These are phyloP conservation scores for Ursus arctos DNA, from an alignment of 2,113 vertebrate species.

Conservation along the genomic window DNA sequence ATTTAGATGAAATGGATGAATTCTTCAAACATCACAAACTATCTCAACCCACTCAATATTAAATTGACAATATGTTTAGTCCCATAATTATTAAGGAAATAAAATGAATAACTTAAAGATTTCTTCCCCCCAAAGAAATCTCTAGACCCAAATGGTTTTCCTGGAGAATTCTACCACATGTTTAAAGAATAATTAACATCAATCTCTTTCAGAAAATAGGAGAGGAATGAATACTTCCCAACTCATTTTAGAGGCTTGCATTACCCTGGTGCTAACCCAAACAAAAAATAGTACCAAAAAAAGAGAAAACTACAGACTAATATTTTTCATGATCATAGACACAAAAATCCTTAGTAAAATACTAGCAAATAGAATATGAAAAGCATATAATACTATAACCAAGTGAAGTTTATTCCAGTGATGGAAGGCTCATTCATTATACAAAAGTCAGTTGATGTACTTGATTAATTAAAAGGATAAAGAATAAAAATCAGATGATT, in stretches of 20 bases:
- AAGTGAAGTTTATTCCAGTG: background rate
- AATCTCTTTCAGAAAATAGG: background rate
- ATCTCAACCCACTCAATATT: background rate
- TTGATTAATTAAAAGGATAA: background rate
- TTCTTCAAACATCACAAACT: background rate
- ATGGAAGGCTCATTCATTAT: background rate
- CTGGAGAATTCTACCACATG: background rate
- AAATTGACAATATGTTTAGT: background rate
- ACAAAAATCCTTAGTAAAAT: background rate
- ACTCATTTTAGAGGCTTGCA: background rate
- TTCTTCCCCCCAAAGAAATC: background rate
- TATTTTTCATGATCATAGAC: background rate
- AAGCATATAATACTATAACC: background rate
- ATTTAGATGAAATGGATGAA: background rate
- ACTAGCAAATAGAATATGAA: background rate
- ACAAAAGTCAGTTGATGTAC: background rate
- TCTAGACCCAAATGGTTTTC: background rate
- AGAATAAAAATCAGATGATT: background rate
- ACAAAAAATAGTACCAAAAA: background rate
- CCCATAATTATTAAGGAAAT: background rate
- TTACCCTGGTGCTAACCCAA: background rate
- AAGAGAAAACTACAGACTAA: background rate
- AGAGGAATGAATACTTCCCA: background rate
- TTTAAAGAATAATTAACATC: background rate
- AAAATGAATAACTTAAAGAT: background rate